Base-by-base conservation (phyloP, 1,140 invertebrate species). In the Ephestia elutella region DNA sequence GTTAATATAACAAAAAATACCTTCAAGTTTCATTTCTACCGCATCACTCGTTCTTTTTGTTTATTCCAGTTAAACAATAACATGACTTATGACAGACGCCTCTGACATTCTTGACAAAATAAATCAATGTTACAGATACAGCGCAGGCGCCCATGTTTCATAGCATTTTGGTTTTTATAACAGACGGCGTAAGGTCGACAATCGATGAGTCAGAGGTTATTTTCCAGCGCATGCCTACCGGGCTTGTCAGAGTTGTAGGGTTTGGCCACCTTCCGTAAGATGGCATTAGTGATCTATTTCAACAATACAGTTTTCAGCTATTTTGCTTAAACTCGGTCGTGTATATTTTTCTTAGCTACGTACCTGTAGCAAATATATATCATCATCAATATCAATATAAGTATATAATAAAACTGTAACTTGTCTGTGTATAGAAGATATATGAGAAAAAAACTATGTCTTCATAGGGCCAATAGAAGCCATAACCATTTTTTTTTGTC, bases 71-170 rank as follows among this genome's bases (percentile, higher is more conserved):
- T 56, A 56, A 59, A 25, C 2, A 62, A 59, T 53, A 65, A 63
- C 59, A 65, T 67, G 50, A 62, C 62, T n/a, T n/a, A n/a, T n/a
- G n/a, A n/a, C n/a, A n/a, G n/a, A 49, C 8, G 54, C 65, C 61
- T 70, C 71, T 80, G 78, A 75, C 80, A 80, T 65, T 62, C 54
- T 13, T 74, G 71, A 69, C 70, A 75, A 54, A 56, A 60, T 54
- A 80, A 80, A 84, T 84, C 79, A 73, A 82, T 81, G 61, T 61
- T 63, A 78, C 54, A 65, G 75, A 80, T 63, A 78, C 54, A 64
- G 76, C 82, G 80, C 82, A 81, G 25, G 78, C 80, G 80, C 69
- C 56, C 62, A 56, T 1, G 10, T 3, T 51, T 2, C 57, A 64
- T 11, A 17, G 7, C 0, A 77, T 70, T 63, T 56, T 63, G 0